Evolutionary conservation across 2,113 vertebrate species (phyloP).

Genomic region (Nansenia antarctica): DNA sequence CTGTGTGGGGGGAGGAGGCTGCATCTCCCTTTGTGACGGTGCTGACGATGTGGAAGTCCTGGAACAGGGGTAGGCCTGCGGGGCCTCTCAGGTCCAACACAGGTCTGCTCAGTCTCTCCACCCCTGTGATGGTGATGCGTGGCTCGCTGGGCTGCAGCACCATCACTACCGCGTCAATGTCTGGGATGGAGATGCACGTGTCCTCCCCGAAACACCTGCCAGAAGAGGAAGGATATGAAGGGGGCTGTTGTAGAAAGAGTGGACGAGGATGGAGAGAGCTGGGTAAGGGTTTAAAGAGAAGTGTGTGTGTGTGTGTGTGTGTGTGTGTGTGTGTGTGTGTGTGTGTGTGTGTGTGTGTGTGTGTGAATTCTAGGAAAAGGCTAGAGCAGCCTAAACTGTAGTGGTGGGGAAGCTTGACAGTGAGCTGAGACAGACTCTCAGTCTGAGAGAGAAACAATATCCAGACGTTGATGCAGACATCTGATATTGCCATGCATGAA

Average conservation of each 20-base stretch:
- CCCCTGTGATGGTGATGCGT: constrained; percentile 89
- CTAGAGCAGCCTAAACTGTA: background rate
- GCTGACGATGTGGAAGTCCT: constrained; percentile 90
- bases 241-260: background rate
- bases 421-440: background rate
- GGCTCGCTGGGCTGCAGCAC: constrained; percentile 94
- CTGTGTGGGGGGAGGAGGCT: constrained; percentile 58
- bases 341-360: constrained; percentile 10
- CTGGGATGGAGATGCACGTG: constrained; percentile 90
- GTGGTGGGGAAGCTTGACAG: constrained; percentile 9
- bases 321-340: too few species aligned
- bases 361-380: background rate
- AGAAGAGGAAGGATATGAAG: background rate
- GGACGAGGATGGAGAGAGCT: background rate
- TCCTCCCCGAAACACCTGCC: constrained; percentile 96
- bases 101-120: constrained; percentile 84
- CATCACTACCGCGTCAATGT: constrained; percentile 91
- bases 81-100: constrained; percentile 79
- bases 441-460: background rate
- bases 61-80: constrained; percentile 83
- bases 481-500: constrained; percentile 12
- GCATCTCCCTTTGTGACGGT: constrained; percentile 81
- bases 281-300: too few species aligned
- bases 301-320: constrained; percentile 2
- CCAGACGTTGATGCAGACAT: constrained; percentile 18